These are phyloP conservation scores for Mylabris sibirica DNA, from an alignment of 2,888 invertebrate genomes.

Conservation along the genomic window DNA sequence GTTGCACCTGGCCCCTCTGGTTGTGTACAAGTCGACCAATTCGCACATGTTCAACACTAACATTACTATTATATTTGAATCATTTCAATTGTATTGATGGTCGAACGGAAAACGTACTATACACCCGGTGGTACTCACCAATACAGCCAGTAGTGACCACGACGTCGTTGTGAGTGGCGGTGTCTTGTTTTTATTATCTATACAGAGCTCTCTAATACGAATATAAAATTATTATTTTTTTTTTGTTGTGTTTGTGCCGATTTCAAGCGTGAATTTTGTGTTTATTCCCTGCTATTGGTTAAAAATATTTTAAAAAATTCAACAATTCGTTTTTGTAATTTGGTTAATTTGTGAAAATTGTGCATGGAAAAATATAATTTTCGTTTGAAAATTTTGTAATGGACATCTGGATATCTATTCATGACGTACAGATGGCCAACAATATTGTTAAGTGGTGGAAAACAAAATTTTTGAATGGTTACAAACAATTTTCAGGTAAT, in stretches of 20 bases:
- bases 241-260: constrained; percentile 8
- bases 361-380: constrained; percentile 15
- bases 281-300: too few species aligned
- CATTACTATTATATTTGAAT: constrained; percentile 21
- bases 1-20: constrained; percentile 36
- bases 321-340: background rate
- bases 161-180: constrained; percentile 20
- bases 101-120: constrained; percentile 29
- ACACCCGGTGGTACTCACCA: constrained; percentile 23
- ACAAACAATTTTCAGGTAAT: constrained; percentile 75
- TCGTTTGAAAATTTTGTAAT: constrained; percentile 24
- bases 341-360: background rate
- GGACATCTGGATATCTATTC: constrained; percentile 36
- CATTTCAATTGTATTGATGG: constrained; percentile 28
- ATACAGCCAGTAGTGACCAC: constrained; percentile 23
- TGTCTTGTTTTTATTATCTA: background rate
- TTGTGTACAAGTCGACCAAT: constrained; percentile 34
- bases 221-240: too few species aligned
- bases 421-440: constrained; percentile 71
- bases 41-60: constrained; percentile 24
- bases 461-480: constrained; percentile 77
- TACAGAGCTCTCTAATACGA: constrained; percentile 10
- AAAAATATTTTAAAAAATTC: background rate
- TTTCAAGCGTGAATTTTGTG: constrained; percentile 15
- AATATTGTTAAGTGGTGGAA: constrained; percentile 81